phyloP scores from a whole-genome alignment of 2,797 vertebrate species.

The Mormyrus hasselquistii region DNA sequence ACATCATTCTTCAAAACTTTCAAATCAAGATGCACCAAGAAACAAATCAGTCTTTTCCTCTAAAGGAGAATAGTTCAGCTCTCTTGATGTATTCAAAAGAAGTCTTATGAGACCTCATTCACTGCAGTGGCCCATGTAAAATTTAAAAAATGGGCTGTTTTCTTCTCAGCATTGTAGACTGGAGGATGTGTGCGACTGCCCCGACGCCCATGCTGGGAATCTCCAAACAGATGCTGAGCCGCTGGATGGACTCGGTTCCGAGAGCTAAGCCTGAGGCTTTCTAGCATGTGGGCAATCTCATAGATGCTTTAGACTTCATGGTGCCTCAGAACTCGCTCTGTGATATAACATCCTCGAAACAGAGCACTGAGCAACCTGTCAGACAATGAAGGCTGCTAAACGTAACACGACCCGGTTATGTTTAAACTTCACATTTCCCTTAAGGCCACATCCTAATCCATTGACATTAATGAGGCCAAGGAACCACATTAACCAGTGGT shows the following conservation, averaged over 20 bases:
- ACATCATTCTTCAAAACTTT: not conserved
- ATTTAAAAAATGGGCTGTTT: not conserved
- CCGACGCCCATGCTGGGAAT: not conserved
- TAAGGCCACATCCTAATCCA: not conserved
- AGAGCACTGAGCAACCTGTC: not conserved
- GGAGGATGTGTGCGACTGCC: not conserved
- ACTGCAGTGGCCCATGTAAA: not conserved
- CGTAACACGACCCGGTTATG: not conserved
- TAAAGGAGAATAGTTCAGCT: not conserved
- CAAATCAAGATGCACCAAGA: not conserved
- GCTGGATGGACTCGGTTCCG: conserved; percentile 21
- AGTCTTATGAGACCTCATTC: not conserved
- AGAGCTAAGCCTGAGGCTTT: conserved; percentile 34
- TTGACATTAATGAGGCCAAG: not conserved
- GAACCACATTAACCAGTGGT: not conserved
- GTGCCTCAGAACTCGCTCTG: not conserved
- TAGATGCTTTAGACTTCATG: not conserved
- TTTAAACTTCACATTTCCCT: not conserved
- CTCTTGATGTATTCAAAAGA: not conserved
- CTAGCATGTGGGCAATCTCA: conserved; percentile 32
- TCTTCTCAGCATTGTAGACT: conserved; percentile 9
- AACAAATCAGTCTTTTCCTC: not conserved
- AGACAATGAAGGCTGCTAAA: not conserved
- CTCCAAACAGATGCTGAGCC: conserved; percentile 3
- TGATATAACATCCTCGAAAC: not conserved